Evolutionary conservation across 2,888 invertebrate genomes (phyloP), one percentile per base, ranked within the genome.

Genomic region (Tetrapedia diversipes): DNA sequence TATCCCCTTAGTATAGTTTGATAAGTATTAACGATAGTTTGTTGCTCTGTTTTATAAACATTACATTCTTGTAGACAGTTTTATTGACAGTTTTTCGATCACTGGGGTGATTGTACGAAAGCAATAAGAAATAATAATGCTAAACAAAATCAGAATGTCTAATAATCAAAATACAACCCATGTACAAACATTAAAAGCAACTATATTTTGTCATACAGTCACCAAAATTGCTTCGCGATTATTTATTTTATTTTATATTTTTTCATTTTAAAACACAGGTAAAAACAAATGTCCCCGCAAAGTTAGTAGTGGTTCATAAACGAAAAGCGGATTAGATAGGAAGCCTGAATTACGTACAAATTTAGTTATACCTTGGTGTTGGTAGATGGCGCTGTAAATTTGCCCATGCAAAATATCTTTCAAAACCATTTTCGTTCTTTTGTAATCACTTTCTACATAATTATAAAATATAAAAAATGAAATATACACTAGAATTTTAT

Each of bases 341-440:
- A 34, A 14, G 16, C 37, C 29, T 22, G 16, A 34, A 37, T 56
- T 56, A 22, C n/a, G 11, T 8, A 4, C 7, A 22, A 0, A 10
- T 49, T 4, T 60, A 54, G 61, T 51, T 61, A 4, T 27, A 3
- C 4, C 10, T 1, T 2, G 4, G 0, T 2, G 1, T 22, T 53
- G 10, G 29, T 3, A 73, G 77, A 68, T 68, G 68, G 65, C 61
- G 57, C 27, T 51, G 14, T 11, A 24, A 1, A 1, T 10, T 24
- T 10, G 19, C 32, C 53, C 65, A 65, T 19, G 11, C 53, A 22
- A 32, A 72, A 14, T 45, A 59, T 32, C 4, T 32, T 11, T 14
- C 10, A 29, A 14, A 19, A n/a, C 8, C 0, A 27, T 14, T 16
- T 16, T 16, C 8, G 4, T 1, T 27, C n/a, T 49, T 1, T 4